Evolutionary conservation across 2,797 vertebrate genomes (phyloP).

Genomic region (Channa striata): DNA sequence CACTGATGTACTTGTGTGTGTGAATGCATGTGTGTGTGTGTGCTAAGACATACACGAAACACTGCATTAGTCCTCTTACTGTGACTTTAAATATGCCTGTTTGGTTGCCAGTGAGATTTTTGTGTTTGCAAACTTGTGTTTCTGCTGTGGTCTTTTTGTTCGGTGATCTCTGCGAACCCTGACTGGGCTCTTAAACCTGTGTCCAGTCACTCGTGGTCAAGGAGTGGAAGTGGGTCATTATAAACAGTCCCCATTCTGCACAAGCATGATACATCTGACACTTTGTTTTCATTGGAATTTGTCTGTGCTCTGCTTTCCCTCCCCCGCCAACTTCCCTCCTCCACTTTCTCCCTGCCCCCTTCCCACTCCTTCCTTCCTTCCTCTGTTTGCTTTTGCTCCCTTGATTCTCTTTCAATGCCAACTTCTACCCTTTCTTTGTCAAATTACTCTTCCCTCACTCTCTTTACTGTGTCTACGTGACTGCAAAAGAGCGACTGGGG

Average conservation of each 20-base stretch:
- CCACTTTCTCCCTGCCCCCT: constrained; percentile 68
- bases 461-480: constrained; percentile 59
- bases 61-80: constrained; percentile 14
- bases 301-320: constrained; percentile 50
- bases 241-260: constrained; percentile 42
- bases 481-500: constrained; percentile 49
- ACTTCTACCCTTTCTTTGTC: constrained; percentile 73
- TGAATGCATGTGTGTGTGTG: constrained; percentile 13
- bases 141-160: constrained; percentile 28
- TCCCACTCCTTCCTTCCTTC: constrained; percentile 80
- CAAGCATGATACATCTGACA: constrained; percentile 72
- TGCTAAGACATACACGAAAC: constrained; percentile 1
- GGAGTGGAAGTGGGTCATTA: constrained; percentile 54
- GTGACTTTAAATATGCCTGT: neutral
- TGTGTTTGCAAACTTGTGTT: constrained; percentile 8
- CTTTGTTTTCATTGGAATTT: constrained; percentile 76
- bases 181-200: constrained; percentile 38
- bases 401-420: constrained; percentile 79
- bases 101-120: constrained; percentile 1
- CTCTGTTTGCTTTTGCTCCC: constrained; percentile 82
- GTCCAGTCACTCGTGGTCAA: constrained; percentile 51
- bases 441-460: constrained; percentile 62
- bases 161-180: constrained; percentile 2
- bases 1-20: constrained; percentile 47
- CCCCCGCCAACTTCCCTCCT: constrained; percentile 68